phyloP scores from a whole-genome alignment of 2,797 vertebrate species.

The Protonibea diacanthus region DNA sequence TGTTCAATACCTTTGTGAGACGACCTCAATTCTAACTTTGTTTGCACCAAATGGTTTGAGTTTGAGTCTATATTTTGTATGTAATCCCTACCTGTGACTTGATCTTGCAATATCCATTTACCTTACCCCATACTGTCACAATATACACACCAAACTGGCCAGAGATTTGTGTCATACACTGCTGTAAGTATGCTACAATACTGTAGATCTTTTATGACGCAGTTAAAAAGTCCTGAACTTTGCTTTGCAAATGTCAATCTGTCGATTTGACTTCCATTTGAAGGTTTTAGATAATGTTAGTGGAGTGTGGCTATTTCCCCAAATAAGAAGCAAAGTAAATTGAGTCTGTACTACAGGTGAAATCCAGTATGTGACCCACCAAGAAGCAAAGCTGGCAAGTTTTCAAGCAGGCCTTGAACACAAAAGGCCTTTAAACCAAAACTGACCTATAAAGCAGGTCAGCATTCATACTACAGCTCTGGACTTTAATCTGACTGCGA shows the following conservation, averaged over 20 bases:
- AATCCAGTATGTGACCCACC: constrained; percentile 13
- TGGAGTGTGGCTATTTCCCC: constrained; percentile 5
- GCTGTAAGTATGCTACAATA: constrained; percentile 12
- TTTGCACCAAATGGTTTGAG: constrained; percentile 37
- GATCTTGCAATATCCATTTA: constrained; percentile 27
- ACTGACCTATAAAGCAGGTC: constrained; percentile 8
- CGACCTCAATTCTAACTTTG: constrained; percentile 67
- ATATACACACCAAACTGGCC: not conserved
- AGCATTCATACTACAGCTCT: not conserved
- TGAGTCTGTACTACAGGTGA: not conserved
- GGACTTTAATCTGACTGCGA: constrained; percentile 3
- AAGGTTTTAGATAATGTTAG: not conserved
- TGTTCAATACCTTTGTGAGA: constrained; percentile 66
- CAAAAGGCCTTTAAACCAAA: constrained; percentile 31
- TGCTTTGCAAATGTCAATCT: not conserved
- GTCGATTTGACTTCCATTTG: constrained; percentile 11
- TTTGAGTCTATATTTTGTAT: not conserved
- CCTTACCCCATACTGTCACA: not conserved
- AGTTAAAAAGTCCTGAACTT: constrained; percentile 25
- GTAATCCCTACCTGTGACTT: constrained; percentile 9
- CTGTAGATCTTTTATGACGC: constrained; percentile 24
- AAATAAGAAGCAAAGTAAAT: not conserved
- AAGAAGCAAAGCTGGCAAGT: constrained; percentile 16
- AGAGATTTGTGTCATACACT: constrained; percentile 26
- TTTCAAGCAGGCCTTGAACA: constrained; percentile 14